phyloP scores from a whole-genome alignment of 2,797 vertebrate genomes.

The Delichon dasypus region DNA sequence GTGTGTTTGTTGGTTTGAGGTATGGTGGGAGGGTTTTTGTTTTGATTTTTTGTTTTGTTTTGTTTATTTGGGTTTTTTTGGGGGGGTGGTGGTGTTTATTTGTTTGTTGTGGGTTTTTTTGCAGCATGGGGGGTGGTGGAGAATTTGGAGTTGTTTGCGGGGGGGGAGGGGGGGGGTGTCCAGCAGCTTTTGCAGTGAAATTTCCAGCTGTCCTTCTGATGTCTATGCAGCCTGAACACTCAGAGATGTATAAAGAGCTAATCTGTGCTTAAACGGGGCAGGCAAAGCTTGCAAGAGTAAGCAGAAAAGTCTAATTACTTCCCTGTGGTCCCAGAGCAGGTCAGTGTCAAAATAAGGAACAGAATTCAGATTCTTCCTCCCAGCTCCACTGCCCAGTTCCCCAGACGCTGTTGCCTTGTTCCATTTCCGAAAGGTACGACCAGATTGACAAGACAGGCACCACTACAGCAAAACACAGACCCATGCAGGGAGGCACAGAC shows the following conservation, averaged over 20 bases:
- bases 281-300: not conserved
- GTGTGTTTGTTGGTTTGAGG: not conserved
- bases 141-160: not conserved
- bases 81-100: not conserved
- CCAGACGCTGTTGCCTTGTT: not conserved
- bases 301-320: not conserved
- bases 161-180: fast-evolving
- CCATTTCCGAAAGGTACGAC: not conserved
- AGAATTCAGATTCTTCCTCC: not conserved
- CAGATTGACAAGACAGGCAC: not conserved
- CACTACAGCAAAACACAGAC: not conserved
- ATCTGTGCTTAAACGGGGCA: not conserved
- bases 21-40: not conserved
- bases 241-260: not conserved
- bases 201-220: not conserved
- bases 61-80: not conserved
- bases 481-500: not conserved
- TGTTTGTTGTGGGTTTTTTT: not conserved
- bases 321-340: not conserved
- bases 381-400: not conserved
- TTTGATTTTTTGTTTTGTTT: not conserved
- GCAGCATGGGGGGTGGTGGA: fast-evolving
- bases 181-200: not conserved
- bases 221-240: not conserved
- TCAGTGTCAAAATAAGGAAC: not conserved